Conservation (phyloP, 2,113 vertebrate genomes). For the Aplodontia rufa region DNA sequence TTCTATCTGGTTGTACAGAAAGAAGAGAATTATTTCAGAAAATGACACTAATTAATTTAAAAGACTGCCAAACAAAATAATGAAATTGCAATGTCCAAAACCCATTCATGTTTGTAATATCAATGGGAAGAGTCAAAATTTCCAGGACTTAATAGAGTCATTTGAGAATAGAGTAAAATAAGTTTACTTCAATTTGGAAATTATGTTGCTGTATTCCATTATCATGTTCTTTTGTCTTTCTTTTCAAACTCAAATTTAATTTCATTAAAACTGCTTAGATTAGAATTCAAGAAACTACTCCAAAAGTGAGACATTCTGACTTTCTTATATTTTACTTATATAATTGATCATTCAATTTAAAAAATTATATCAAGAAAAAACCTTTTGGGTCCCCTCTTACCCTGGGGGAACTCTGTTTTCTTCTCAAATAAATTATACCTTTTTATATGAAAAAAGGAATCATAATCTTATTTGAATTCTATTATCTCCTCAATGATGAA, state of each 20-base stretch:
- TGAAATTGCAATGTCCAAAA: slow-evolving; percentile 9
- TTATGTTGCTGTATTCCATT: not conserved
- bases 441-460: not conserved
- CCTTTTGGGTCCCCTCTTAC: no score
- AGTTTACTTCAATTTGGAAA: slow-evolving; percentile 39
- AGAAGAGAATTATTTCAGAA: slow-evolving; percentile 25
- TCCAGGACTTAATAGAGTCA: not conserved
- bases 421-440: no score
- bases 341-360: not conserved
- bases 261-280: not conserved
- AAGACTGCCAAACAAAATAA: not conserved
- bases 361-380: no score
- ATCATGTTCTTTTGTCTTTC: not conserved
- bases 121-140: not conserved
- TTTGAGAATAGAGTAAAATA: not conserved
- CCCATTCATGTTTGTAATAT: not conserved
- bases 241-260: not conserved
- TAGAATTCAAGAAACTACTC: not conserved
- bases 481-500: not conserved
- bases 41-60: slow-evolving; percentile 41
- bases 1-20: not conserved
- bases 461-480: not conserved
- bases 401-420: no score
- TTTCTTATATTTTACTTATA: not conserved
- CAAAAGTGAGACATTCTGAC: not conserved